phyloP scores from a whole-genome alignment of 2,888 invertebrate genomes.

The Andrena marginata region DNA sequence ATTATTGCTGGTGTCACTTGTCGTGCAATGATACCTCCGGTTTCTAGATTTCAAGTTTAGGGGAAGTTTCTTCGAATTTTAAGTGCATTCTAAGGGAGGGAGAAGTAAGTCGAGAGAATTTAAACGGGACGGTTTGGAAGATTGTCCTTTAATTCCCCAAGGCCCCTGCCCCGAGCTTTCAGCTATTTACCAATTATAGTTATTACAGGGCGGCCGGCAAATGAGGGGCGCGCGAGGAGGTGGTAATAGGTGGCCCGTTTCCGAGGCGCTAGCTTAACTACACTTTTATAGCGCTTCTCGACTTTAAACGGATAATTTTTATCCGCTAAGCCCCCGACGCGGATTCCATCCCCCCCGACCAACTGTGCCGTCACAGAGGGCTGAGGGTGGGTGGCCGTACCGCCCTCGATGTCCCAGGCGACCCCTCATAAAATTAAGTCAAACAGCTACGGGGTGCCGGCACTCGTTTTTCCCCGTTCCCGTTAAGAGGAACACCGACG shows the following conservation, averaged over 20 bases:
- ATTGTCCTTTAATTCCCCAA: conserved; percentile 48
- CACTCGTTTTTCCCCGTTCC: conserved; percentile 74
- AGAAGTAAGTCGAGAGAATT: neutral
- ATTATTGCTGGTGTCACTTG: too few species aligned
- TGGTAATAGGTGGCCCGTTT: conserved; percentile 59
- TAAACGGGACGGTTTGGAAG: neutral
- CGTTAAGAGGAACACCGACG: conserved; percentile 70
- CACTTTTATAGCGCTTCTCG: conserved; percentile 80
- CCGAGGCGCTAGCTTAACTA: conserved; percentile 77
- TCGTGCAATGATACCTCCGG: too few species aligned
- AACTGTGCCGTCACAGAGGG: conserved; percentile 44
- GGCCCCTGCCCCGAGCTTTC: neutral
- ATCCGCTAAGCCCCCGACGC: conserved; percentile 74
- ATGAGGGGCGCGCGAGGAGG: conserved; percentile 48
- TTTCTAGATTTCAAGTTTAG: neutral
- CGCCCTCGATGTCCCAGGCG: conserved; percentile 70
- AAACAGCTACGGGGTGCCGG: conserved; percentile 80
- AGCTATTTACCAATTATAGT: conserved; percentile 78
- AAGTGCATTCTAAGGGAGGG: too few species aligned
- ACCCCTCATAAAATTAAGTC: conserved; percentile 83
- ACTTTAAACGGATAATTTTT: conserved; percentile 83
- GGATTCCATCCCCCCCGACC: conserved; percentile 60
- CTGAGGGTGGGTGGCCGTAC: conserved; percentile 54
- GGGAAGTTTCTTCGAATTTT: neutral
- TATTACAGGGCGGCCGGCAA: conserved; percentile 64